Evolutionary conservation across 2,797 vertebrate species (phyloP), one percentile per base, ranked within the genome.

Genomic region (Molothrus aeneus): DNA sequence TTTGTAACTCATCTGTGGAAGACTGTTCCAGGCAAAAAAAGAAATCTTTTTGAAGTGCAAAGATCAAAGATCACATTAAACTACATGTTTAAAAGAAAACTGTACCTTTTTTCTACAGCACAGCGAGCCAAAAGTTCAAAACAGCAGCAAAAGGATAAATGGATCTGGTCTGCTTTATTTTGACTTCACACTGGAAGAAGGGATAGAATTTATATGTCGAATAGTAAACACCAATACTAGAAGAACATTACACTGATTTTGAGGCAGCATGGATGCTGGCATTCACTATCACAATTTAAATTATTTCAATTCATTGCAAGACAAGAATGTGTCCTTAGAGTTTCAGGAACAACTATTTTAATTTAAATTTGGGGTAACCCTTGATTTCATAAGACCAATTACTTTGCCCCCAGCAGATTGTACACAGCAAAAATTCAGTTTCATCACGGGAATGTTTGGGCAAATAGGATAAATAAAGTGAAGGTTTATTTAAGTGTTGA

Each of bases 11-110:
- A 66, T 90, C 74, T 88, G 26, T 56, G 79, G 66, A 93, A 92
- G 48, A 73, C 73, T 69, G 60, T 93, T 90, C 15, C 56, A 88
- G 66, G 38, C 26, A 56, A 88, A 89, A 84, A 20, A 69, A 59
- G 36, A 31, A 40, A 43, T 25, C 53, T 86, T 96, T 95, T 80
- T 96, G 91, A 95, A 96, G 82, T 93, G 13, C 22, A 60, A 92
- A 94, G 86, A 92, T 93, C 88, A 96, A 96, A 96, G 90, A 94
- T 90, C 80, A 80, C 28, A 64, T 86, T 91, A 91, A 90, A 80
- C 53, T 90, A 82, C 81, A 69, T 40, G 50, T 82, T 92, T 94
- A 81, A 94, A 90, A 88, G 83, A 84, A 90, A 92, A 36, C 28
- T 51, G 28, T 78, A 77, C 13, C 15, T 80, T 93, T 93, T 92